Evolutionary conservation across 2,113 vertebrate species (phyloP).

Genomic region (Psophia crepitans): DNA sequence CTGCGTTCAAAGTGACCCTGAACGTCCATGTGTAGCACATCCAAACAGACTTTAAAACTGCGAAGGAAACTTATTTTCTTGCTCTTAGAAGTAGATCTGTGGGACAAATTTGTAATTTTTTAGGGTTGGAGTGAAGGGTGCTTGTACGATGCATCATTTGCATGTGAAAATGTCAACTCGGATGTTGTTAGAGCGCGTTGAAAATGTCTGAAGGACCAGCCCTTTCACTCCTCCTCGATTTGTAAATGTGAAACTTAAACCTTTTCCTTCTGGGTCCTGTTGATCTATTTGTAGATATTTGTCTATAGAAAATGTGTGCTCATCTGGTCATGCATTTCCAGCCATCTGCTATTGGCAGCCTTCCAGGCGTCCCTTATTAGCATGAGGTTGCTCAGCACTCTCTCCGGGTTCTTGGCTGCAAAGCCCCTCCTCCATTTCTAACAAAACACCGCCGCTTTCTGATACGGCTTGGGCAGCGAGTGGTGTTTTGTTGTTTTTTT

Average conservation of each 20-base stretch:
- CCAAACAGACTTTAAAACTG: background rate
- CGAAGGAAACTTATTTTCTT: background rate
- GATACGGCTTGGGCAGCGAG: background rate
- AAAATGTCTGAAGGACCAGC: background rate
- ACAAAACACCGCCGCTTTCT: background rate
- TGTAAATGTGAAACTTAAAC: constrained; percentile 17
- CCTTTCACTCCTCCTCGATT: background rate
- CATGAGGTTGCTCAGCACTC: constrained; percentile 37
- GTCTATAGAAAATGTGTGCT: constrained; percentile 26
- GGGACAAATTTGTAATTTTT: background rate
- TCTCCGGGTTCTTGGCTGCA: background rate
- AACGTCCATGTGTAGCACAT: fast-evolving
- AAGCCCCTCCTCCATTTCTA: background rate
- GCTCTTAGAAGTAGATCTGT: background rate
- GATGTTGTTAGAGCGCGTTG: fast-evolving
- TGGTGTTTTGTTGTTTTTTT: too few species aligned
- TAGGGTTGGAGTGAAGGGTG: background rate
- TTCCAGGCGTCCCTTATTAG: constrained; percentile 29
- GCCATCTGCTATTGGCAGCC: constrained; percentile 21
- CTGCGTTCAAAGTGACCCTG: background rate
- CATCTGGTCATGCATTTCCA: constrained; percentile 35
- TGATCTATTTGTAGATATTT: constrained; percentile 58
- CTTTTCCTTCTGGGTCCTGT: background rate
- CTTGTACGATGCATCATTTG: background rate
- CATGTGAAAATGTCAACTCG: background rate